A percentile compares a stretch with the other conserved stretches of the same genome.
Evolutionary conservation across 2,797 vertebrate genomes (phyloP).

Genomic region (Sebastes oblongus): DNA sequence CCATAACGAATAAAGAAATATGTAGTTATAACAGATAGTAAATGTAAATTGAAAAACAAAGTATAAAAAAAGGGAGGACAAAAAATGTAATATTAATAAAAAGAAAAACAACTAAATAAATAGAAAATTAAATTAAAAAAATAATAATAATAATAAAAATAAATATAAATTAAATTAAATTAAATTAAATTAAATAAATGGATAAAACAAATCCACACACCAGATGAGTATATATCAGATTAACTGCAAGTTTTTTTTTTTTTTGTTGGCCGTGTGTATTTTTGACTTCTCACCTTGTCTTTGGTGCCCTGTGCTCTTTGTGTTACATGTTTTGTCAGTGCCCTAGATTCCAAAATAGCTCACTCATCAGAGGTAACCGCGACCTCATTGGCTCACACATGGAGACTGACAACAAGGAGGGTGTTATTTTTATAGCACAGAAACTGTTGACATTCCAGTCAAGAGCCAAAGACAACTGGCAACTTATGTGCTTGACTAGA

Average conservation of each 20-base stretch:
- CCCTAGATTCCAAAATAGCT: slow-evolving; percentile 42
- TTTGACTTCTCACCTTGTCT: slow-evolving; percentile 20
- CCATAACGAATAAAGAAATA: too few species aligned
- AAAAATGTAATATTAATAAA: too few species aligned
- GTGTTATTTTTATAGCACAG: neutral
- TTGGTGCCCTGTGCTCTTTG: neutral
- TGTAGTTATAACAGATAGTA: too few species aligned
- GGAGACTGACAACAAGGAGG: neutral
- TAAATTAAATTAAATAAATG: neutral
- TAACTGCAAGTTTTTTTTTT: neutral
- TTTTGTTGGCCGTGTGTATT: slow-evolving; percentile 4
- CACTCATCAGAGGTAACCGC: slow-evolving; percentile 3
- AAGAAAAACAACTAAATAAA: too few species aligned
- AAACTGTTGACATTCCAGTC: slow-evolving; percentile 15
- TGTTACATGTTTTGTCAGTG: slow-evolving; percentile 29
- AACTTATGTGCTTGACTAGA: neutral
- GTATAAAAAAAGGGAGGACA: too few species aligned
- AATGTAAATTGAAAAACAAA: too few species aligned
- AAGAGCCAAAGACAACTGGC: slow-evolving; percentile 4
- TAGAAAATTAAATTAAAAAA: too few species aligned
- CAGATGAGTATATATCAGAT: slow-evolving; percentile 29
- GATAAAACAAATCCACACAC: neutral
- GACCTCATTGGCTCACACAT: neutral
- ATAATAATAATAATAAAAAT: too few species aligned
- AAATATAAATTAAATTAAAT: neutral